A percentile compares a stretch with the other conserved stretches of the same genome.
phyloP scores from a whole-genome alignment of 1,140 invertebrate species.

The Panagrolaimus sp. region DNA sequence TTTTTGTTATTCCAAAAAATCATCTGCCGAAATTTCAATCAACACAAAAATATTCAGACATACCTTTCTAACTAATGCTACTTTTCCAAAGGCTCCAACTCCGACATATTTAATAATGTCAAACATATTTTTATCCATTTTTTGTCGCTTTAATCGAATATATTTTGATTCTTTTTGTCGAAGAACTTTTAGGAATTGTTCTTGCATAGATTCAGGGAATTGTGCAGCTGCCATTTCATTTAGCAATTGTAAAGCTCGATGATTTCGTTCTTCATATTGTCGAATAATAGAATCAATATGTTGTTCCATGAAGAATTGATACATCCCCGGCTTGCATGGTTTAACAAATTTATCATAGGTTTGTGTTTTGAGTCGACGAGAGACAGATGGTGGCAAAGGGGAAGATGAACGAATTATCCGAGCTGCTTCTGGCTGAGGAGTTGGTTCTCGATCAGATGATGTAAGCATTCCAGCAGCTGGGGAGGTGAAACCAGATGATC shows the following conservation, averaged over 20 bases:
- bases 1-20: too few relatives aligned
- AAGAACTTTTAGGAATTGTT: slow-evolving; percentile 79
- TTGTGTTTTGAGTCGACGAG: slow-evolving; percentile 23
- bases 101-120: slow-evolving; percentile 78
- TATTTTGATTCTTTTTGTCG: slow-evolving; percentile 98
- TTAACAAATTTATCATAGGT: slow-evolving; percentile 40
- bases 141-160: slow-evolving; percentile 76
- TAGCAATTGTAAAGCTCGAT: slow-evolving; percentile 71
- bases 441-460: neutral
- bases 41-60: too few relatives aligned
- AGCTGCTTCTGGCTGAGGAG: slow-evolving; percentile 16
- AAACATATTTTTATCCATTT: slow-evolving; percentile 98
- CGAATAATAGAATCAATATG: slow-evolving; percentile 96
- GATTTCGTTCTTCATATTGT: slow-evolving; percentile 81
- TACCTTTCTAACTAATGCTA: slow-evolving; percentile 73
- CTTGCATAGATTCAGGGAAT: slow-evolving; percentile 65
- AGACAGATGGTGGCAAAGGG: slow-evolving; percentile 47
- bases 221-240: slow-evolving; percentile 53
- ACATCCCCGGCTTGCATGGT: slow-evolving; percentile 49
- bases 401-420: slow-evolving; percentile 39
- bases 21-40: too few relatives aligned
- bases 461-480: neutral
- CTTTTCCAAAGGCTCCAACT: slow-evolving; percentile 96
- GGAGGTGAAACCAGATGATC: slow-evolving; percentile 10
- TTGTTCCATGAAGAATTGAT: slow-evolving; percentile 98